Base-by-base conservation (phyloP, 2,888 invertebrate species). In the Galerucella calmariensis region DNA sequence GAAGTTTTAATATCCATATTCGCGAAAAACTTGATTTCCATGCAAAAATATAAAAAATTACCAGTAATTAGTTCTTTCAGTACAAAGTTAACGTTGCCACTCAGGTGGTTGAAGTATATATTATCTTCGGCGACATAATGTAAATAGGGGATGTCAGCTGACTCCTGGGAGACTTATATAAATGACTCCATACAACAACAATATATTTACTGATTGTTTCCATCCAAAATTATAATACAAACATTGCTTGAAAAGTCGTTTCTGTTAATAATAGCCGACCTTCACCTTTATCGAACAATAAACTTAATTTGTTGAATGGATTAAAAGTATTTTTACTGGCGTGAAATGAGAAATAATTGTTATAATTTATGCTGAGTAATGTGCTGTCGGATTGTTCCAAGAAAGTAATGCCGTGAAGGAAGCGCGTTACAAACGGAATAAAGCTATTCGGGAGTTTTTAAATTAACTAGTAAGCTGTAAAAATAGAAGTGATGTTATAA, bases 201-300 rank as follows among this genome's bases (percentile, higher is more conserved):
- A 41, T 41, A 6, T 41, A 41, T 41, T 41, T 1, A 41, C 35
- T 41, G 9, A 41, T 41, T 41, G 35, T 41, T 41, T 41, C 35
- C 8, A 9, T 41, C 14, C 14, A 3, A 48, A 48, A 48, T 48
- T 48, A 48, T 14, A 14, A 48, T 48, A 48, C 48, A 48, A 48
- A 48, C 35, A 41, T 41, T 41, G 35, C 48, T 0, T 14, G 0
- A 48, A 14, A 12, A 48, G 14, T 1, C 8, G 35, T 41, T 41
- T 41, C 35, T 14, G 14, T 48, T 48, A 1, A 48, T 48, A 48
- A 48, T 9, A 48, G 3, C 2, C 14, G 48, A 48, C 62, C 62
- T 62, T 62, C 35, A 62, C 62, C 62, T 62, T 62, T 41, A 41
- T 62, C 12, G 14, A 35, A 62, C 20, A 62, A 62, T n/a, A 16